Percentiles rank a stretch among this genome's conserved stretches.
Evolutionary conservation across 2,113 vertebrate species (phyloP).

Genomic region (Grus americana): DNA sequence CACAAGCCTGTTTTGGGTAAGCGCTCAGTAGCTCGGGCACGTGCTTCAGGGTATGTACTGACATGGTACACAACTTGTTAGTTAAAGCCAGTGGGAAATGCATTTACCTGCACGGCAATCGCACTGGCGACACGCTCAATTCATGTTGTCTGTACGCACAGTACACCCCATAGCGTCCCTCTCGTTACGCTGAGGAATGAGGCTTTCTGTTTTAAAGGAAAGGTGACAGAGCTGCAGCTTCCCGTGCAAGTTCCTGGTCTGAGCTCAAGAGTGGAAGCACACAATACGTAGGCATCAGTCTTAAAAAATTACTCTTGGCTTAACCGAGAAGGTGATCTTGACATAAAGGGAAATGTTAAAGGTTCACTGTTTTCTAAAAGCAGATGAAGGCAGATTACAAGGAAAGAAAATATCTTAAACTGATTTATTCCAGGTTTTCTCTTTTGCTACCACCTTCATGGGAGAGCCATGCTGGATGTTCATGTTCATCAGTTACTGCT

Average conservation of each 20-base stretch:
- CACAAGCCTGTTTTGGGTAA: neutral
- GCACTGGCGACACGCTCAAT: neutral
- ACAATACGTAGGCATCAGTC: neutral
- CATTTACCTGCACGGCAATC: neutral
- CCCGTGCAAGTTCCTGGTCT: neutral
- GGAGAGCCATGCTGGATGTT: constrained; percentile 85
- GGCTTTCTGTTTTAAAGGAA: neutral
- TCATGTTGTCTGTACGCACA: neutral
- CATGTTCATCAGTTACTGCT: constrained; percentile 88
- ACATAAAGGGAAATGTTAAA: neutral
- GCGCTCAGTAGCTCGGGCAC: neutral
- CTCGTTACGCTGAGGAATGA: neutral
- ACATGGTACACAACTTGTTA: too few species aligned
- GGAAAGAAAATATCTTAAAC: neutral
- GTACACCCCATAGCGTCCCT: neutral
- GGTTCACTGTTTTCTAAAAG: neutral
- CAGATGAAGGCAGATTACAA: neutral
- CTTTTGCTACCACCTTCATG: constrained; percentile 93
- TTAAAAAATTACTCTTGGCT: neutral
- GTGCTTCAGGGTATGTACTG: neutral
- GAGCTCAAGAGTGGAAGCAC: neutral
- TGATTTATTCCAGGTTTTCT: constrained; percentile 82
- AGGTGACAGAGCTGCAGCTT: neutral
- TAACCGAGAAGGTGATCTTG: neutral
- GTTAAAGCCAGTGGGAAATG: neutral